A percentile compares a stretch with the other conserved stretches of the same genome.
Evolutionary conservation across 2,113 vertebrate species (phyloP).

Genomic region (Elachura formosa): DNA sequence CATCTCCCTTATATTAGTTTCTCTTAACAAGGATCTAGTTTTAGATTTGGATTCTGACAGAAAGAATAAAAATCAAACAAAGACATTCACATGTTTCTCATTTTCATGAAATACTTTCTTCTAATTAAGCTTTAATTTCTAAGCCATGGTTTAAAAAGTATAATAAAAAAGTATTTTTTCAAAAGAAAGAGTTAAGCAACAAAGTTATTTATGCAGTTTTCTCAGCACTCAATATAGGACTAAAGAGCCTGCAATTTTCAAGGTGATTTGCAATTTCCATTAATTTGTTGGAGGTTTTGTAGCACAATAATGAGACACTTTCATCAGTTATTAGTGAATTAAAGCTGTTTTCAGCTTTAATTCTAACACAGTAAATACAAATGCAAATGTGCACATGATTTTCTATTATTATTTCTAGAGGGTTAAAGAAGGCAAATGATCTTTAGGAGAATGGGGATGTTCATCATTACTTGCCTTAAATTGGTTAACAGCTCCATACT

Average conservation of each 20-base stretch:
- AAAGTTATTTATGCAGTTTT: conserved; percentile 27
- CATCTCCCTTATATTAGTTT: background rate
- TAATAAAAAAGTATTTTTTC: conserved; percentile 10
- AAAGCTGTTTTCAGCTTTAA: conserved; percentile 44
- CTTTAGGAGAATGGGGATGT: conserved; percentile 10
- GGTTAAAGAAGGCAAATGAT: conserved; percentile 33
- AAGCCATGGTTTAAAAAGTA: background rate
- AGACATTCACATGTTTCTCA: background rate
- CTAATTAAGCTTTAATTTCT: background rate
- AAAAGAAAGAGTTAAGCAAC: conserved; percentile 1
- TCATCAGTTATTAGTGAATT: conserved; percentile 57
- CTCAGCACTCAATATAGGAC: background rate
- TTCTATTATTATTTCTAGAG: conserved; percentile 43
- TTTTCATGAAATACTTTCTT: background rate
- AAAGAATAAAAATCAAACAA: background rate
- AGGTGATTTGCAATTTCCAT: conserved; percentile 62
- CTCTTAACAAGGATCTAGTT: background rate
- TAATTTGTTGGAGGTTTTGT: conserved; percentile 58
- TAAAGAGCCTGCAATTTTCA: conserved; percentile 58
- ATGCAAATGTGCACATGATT: conserved; percentile 45
- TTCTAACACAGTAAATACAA: conserved; percentile 55
- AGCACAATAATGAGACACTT: conserved; percentile 53
- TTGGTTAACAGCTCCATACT: background rate
- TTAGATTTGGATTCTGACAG: background rate
- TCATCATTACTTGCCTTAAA: conserved; percentile 3